A percentile compares a stretch with the other conserved stretches of the same genome.
phyloP scores from a whole-genome alignment of 2,888 invertebrate species.

The Anagyrus pseudococci region DNA sequence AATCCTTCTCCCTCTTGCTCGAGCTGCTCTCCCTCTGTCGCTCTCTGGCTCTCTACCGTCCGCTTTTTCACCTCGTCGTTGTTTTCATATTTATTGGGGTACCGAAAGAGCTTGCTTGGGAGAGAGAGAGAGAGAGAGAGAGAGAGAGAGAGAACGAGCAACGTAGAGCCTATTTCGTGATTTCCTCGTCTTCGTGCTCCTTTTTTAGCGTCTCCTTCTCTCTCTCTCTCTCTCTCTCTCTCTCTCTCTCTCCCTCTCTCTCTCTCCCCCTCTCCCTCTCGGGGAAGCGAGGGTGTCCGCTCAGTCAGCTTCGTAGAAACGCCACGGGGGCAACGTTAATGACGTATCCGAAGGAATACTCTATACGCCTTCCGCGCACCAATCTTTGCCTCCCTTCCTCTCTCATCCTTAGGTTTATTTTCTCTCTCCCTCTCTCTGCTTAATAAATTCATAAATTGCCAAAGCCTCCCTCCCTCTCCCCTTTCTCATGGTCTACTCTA shows the following conservation, averaged over 20 bases:
- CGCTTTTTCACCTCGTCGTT: constrained; percentile 52
- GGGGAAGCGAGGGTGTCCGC: constrained; percentile 1
- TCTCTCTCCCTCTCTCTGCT: constrained; percentile 19
- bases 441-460: constrained; percentile 42
- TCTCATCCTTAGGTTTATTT: no score
- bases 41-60: constrained; percentile 4
- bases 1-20: constrained; percentile 58
- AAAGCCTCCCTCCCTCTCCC: background rate
- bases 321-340: constrained; percentile 53
- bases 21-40: background rate
- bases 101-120: constrained; percentile 31
- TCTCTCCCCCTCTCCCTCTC: background rate
- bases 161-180: constrained; percentile 47
- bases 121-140: constrained; percentile 8
- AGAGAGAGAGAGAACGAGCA: no score
- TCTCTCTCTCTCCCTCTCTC: background rate
- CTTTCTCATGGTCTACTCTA: no score
- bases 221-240: constrained; percentile 19
- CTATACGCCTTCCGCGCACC: background rate
- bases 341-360: constrained; percentile 51
- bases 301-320: constrained; percentile 49
- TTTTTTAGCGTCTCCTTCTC: no score
- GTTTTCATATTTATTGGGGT: constrained; percentile 61
- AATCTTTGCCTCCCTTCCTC: background rate
- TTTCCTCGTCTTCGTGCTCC: constrained; percentile 35